These are phyloP conservation scores for Onychostoma macrolepis DNA, from an alignment of 2,113 vertebrate genomes.

Conservation along the genomic window DNA sequence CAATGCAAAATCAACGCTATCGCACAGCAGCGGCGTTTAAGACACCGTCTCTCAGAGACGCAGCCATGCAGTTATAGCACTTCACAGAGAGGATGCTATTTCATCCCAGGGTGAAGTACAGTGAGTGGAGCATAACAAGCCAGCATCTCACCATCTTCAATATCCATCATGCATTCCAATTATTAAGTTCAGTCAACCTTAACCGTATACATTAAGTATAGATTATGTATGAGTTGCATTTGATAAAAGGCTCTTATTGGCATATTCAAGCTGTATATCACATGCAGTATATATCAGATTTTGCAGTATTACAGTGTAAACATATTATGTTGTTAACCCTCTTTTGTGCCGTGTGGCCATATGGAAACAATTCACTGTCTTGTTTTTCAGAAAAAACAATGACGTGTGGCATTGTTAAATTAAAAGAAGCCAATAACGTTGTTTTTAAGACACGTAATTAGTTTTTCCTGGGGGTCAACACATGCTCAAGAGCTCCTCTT, in stretches of 20 bases:
- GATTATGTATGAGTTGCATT: background rate
- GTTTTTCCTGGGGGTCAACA: background rate
- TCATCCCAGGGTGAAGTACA: conserved; percentile 3
- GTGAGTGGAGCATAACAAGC: conserved; percentile 14
- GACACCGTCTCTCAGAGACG: background rate
- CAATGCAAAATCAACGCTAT: background rate
- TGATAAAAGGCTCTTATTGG: background rate
- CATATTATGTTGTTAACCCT: background rate
- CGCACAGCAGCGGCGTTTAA: background rate
- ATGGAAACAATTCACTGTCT: background rate
- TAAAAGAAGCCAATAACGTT: background rate
- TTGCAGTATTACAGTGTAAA: background rate
- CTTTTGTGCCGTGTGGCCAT: background rate
- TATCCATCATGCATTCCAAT: conserved; percentile 47
- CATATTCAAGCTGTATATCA: background rate
- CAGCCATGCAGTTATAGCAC: conserved; percentile 8
- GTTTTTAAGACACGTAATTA: background rate
- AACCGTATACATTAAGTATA: conserved; percentile 13
- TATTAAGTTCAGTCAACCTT: conserved; percentile 30
- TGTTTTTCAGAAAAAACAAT: background rate
- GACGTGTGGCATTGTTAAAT: background rate
- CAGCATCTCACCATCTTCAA: conserved; percentile 17
- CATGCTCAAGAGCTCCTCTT: background rate
- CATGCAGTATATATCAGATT: background rate
- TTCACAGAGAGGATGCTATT: background rate